Evolutionary conservation across 1,140 invertebrate genomes (phyloP), one percentile per base, ranked within the genome.

Genomic region (Drosophila azteca): DNA sequence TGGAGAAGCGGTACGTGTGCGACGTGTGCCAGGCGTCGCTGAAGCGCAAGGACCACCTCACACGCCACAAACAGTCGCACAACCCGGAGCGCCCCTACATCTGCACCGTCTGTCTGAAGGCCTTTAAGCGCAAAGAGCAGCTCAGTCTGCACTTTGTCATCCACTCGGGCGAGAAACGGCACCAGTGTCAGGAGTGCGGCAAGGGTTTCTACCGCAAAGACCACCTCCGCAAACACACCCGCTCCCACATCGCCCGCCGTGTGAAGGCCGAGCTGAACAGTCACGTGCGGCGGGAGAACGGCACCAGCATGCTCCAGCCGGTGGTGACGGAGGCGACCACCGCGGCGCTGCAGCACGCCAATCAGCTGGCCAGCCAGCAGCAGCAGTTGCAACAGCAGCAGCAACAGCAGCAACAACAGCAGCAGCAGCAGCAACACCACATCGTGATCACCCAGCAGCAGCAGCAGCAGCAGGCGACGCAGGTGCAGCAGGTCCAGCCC

Each of bases 81-180:
- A 96, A 96, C 92, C 95, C 95, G 0, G 96, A 96, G 82, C 92
- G 96, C 50, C 95, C 95, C 8, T 96, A 96, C 88, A 95, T 96
- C 7, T 97, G 96, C 92, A 95, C 95, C 9, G 95, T 96, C 15
- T 97, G 96, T 87, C 93, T 96, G 35, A 97, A 97, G 90, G 96
- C 96, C 2, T 97, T 97, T 91, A 97, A 97, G 83, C 93, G 96
- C 50, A 97, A 96, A 92, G 96, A 97, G 91, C 96, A 97, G 73
- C 93, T 97, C 3, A 96, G 96, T 0, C 91, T 96, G 72, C 96
- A 97, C 92, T 96, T 96, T 91, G 95, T 97, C 45, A 96, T 97
- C 78, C 96, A 97, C 90, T 96, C 96, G 0, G 96, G 96, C 2
- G 96, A 97, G 89, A 97, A 97, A 89, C 92, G 95, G 31, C 96